A percentile compares a stretch with the other conserved stretches of the same genome.
Evolutionary conservation across 1,140 invertebrate genomes (phyloP).

Genomic region (Thaumatotibia leucotreta): DNA sequence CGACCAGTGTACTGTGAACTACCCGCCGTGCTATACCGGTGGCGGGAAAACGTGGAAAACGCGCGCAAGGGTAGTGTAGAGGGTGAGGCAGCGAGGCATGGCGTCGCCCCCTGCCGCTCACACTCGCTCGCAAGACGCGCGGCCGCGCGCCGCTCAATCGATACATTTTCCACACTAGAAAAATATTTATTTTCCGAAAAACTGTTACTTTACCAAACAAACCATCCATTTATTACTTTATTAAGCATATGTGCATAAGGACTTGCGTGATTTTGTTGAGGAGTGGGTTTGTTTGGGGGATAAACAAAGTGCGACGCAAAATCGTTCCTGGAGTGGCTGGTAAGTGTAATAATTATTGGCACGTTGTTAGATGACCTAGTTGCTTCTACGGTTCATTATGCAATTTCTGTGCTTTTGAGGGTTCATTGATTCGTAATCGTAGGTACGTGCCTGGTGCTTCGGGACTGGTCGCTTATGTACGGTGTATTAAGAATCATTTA

Average conservation of each 20-base stretch:
- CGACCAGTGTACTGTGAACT: slow-evolving; percentile 18
- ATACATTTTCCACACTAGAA: slow-evolving; percentile 44
- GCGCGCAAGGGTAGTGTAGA: slow-evolving; percentile 37
- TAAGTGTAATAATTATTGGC: slow-evolving; percentile 66
- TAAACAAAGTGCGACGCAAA: slow-evolving; percentile 54
- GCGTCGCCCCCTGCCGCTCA: slow-evolving; percentile 26
- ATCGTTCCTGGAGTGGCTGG: slow-evolving; percentile 46
- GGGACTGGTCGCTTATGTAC: neutral
- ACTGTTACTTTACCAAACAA: slow-evolving; percentile 8
- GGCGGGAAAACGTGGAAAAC: slow-evolving; percentile 69
- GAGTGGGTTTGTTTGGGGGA: slow-evolving; percentile 19
- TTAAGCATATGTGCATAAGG: neutral
- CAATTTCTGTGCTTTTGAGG: slow-evolving; percentile 10
- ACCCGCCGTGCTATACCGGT: slow-evolving; percentile 35
- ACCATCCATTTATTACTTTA: neutral
- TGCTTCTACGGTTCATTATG: slow-evolving; percentile 26
- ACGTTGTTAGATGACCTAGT: slow-evolving; percentile 64
- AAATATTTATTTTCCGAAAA: slow-evolving; percentile 33
- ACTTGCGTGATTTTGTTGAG: neutral
- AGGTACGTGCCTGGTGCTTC: neutral
- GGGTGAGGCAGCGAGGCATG: slow-evolving; percentile 6
- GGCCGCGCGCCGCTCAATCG: slow-evolving; percentile 66
- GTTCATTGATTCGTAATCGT: neutral
- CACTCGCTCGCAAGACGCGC: slow-evolving; percentile 57
- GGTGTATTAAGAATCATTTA: neutral